These are phyloP conservation scores for Rhinopomastus cyanomelas DNA, from an alignment of 2,113 vertebrate genomes.

Conservation along the genomic window DNA sequence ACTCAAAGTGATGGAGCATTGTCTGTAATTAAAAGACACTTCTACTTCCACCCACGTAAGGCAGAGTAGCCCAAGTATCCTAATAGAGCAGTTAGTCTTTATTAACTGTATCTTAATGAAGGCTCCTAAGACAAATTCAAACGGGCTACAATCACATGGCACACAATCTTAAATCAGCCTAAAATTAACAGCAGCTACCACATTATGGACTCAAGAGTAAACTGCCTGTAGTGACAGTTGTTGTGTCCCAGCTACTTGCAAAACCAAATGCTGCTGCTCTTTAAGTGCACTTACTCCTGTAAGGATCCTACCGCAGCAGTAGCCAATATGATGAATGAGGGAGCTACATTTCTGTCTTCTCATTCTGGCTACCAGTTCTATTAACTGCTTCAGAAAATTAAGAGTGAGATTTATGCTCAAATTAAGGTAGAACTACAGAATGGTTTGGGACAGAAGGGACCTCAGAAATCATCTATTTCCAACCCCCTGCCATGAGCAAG, in stretches of 20 bases:
- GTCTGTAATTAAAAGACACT: constrained; percentile 25
- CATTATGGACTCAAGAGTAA: neutral
- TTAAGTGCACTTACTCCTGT: neutral
- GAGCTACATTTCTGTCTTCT: neutral
- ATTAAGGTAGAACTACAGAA: neutral
- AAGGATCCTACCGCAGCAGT: neutral
- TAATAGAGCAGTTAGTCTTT: neutral
- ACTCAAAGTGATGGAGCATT: neutral
- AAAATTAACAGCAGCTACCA: neutral
- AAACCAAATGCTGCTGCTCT: neutral
- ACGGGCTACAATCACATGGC: neutral
- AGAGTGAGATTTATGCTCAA: neutral
- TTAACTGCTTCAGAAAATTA: neutral
- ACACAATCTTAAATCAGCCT: neutral
- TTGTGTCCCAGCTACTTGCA: neutral
- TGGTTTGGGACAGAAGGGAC: neutral
- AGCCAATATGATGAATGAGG: neutral
- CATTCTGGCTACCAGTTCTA: neutral
- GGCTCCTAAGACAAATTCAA: neutral
- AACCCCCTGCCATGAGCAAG: too few species aligned
- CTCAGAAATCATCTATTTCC: too few species aligned
- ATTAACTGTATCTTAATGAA: constrained; percentile 34
- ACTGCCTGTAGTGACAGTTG: neutral
- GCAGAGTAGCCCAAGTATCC: neutral
- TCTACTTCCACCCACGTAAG: neutral